Evolutionary conservation across 2,797 vertebrate species (phyloP).

Genomic region (Enoplosus armatus): DNA sequence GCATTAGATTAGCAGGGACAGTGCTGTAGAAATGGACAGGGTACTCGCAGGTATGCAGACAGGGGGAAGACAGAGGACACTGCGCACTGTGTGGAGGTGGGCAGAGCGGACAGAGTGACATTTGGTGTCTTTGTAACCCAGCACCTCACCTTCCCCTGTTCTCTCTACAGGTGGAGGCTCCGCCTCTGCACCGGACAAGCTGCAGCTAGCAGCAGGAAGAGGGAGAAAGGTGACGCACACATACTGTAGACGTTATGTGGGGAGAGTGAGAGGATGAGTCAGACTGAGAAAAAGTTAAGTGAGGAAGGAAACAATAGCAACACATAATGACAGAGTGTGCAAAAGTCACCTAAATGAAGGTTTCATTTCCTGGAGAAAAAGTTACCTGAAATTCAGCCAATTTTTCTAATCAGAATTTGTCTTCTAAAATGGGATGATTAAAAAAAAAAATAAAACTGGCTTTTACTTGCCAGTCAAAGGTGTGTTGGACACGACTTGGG

Average conservation of each 20-base stretch:
- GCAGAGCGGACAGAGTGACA: conserved; percentile 52
- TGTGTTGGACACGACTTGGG: no score
- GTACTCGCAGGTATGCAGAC: conserved; percentile 9
- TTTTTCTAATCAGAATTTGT: neutral
- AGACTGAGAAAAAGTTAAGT: conserved; percentile 3
- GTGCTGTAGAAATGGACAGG: neutral
- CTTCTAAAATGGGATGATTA: no score
- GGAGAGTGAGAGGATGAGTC: conserved; percentile 13
- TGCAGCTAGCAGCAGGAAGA: conserved; percentile 53
- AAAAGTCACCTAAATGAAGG: neutral
- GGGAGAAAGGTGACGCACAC: conserved; percentile 52
- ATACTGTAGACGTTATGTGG: neutral
- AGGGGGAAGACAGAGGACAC: conserved; percentile 34
- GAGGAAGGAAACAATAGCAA: neutral
- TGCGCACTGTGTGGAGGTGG: conserved; percentile 14
- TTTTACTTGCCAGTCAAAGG: neutral
- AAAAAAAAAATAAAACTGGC: no score
- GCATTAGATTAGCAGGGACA: neutral
- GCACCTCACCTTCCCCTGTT: conserved; percentile 58
- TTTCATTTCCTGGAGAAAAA: neutral
- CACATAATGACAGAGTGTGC: neutral
- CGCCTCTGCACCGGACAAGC: conserved; percentile 24
- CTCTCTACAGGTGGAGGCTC: conserved; percentile 55
- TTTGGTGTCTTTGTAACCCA: conserved; percentile 67
- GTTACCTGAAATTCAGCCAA: neutral